These are phyloP conservation scores for Rousettus leschenaultii DNA, from an alignment of 2,113 vertebrate species.

Conservation along the genomic window DNA sequence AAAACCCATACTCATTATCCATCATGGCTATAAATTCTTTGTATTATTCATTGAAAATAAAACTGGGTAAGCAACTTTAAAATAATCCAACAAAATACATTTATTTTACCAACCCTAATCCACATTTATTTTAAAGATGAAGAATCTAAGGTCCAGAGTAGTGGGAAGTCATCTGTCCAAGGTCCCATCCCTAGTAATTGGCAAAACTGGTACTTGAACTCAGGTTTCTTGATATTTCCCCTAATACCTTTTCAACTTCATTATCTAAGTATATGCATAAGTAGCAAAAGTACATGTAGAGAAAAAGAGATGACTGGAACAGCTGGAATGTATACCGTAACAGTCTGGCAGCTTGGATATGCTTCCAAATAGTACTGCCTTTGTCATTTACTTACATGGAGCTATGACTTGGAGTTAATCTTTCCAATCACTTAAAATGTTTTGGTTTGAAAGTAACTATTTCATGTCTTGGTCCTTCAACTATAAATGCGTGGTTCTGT, in stretches of 20 bases:
- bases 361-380: background rate
- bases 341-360: background rate
- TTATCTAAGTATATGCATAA: background rate
- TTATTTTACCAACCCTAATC: background rate
- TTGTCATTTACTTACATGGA: background rate
- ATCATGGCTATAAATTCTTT: constrained; percentile 10
- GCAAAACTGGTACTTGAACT: background rate
- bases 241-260: background rate
- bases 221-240: background rate
- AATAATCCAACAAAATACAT: background rate
- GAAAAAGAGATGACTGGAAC: background rate
- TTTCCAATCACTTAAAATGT: background rate
- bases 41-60: constrained; percentile 44
- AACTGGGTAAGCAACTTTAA: background rate
- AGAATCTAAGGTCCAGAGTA: background rate
- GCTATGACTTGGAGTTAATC: background rate
- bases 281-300: background rate
- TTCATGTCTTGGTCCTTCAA: background rate
- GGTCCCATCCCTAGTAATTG: background rate
- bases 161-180: background rate
- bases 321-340: background rate
- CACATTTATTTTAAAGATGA: constrained; percentile 13
- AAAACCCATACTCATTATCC: background rate
- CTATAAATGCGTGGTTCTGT: background rate
- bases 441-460: constrained; percentile 12